Evolutionary conservation across 1,140 invertebrate genomes (phyloP).

Genomic region (Caenorhabditis brenneri): DNA sequence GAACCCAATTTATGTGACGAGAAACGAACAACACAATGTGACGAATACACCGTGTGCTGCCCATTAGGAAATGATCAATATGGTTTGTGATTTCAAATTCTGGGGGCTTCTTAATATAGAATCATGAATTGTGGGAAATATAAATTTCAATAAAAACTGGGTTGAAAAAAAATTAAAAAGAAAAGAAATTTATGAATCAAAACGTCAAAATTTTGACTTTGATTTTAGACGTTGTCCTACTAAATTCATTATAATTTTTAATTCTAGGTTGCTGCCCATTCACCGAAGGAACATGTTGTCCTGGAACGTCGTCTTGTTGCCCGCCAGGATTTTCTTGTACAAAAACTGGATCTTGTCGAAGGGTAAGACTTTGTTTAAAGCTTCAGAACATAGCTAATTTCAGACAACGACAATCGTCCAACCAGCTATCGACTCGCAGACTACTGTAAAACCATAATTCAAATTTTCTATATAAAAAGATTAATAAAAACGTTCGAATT

Average conservation of each 20-base stretch:
- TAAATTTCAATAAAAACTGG: no score
- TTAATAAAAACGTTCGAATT: not conserved
- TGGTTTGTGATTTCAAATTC: not conserved
- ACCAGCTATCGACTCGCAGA: not conserved
- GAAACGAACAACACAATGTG: slow-evolving; percentile 14
- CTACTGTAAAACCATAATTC: no score
- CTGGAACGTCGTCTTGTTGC: not conserved
- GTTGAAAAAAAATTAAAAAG: no score
- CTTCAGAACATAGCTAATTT: not conserved
- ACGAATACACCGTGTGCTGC: slow-evolving; percentile 7
- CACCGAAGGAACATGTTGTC: slow-evolving; percentile 1
- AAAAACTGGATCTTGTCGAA: not conserved
- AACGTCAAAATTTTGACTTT: no score
- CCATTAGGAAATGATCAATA: slow-evolving; percentile 5
- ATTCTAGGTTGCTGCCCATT: slow-evolving; percentile 14
- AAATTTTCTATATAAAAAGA: no score
- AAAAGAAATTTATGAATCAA: no score
- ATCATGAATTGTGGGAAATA: no score
- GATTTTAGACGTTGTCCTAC: no score
- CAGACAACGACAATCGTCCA: not conserved
- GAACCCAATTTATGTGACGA: slow-evolving; percentile 33
- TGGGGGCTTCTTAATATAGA: not conserved
- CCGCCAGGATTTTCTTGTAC: not conserved
- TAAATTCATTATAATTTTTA: no score
- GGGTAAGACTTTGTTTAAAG: not conserved